Percentiles rank a stretch among this genome's conserved stretches.
Conservation (phyloP, 2,113 vertebrate species). For the Hylia prasina region DNA sequence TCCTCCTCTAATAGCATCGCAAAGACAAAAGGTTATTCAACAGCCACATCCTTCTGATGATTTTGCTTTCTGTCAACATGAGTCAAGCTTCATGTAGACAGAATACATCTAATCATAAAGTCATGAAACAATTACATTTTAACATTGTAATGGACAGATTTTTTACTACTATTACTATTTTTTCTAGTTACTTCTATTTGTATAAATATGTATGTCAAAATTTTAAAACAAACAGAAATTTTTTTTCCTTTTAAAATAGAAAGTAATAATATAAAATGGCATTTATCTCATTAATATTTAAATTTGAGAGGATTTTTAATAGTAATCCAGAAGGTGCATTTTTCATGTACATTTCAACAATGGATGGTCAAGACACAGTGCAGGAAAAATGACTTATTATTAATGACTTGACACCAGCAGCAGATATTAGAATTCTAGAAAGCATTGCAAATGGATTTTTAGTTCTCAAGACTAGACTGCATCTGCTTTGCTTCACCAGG, state of each 20-base stretch:
- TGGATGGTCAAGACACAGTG: slow-evolving; percentile 4
- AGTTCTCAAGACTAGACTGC: not conserved
- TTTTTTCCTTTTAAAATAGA: not conserved
- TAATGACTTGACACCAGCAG: slow-evolving; percentile 1
- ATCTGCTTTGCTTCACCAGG: not conserved
- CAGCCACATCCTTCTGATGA: not conserved
- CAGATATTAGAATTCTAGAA: slow-evolving; percentile 25
- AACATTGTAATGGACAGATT: not conserved
- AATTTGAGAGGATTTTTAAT: slow-evolving; percentile 3
- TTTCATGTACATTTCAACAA: slow-evolving; percentile 42
- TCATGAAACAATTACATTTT: not conserved
- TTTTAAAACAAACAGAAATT: not conserved
- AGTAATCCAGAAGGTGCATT: slow-evolving; percentile 6
- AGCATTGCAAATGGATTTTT: slow-evolving; percentile 28
- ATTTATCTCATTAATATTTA: slow-evolving; percentile 23
- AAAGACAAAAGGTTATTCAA: not conserved
- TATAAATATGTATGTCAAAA: not conserved
- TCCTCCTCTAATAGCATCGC: not conserved
- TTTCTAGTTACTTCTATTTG: not conserved
- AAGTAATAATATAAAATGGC: not conserved
- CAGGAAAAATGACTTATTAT: not conserved
- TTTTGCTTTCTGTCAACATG: not conserved
- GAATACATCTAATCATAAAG: not conserved
- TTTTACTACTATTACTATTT: not conserved
- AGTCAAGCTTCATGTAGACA: not conserved